Conservation (phyloP, 1,140 invertebrate genomes). For the Neodiprion virginianus region DNA sequence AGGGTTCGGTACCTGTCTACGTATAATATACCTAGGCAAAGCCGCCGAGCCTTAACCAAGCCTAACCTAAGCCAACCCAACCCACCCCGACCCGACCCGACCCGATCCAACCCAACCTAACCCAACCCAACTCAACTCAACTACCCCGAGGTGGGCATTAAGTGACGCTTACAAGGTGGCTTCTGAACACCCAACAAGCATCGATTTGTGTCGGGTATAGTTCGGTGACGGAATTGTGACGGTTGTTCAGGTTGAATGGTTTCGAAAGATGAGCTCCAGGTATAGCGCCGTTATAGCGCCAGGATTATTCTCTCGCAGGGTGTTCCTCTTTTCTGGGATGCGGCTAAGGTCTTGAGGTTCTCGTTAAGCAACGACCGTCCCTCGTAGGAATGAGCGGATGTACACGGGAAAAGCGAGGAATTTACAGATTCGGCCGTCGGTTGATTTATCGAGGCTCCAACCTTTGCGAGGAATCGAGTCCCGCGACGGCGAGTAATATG, state of each 20-base stretch:
- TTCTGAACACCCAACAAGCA: conserved; percentile 7
- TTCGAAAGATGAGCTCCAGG: not conserved
- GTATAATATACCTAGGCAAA: too few relatives aligned
- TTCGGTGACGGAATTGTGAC: not conserved
- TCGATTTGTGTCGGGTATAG: conserved; percentile 7
- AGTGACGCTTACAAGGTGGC: conserved; percentile 2
- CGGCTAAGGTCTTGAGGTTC: not conserved
- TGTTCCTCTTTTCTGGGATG: not conserved
- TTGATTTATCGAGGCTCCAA: too few relatives aligned
- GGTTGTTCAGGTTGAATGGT: not conserved
- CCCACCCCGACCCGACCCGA: too few relatives aligned
- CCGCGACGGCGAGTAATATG: too few relatives aligned
- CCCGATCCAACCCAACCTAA: too few relatives aligned
- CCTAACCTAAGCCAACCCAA: too few relatives aligned
- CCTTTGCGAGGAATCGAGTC: not conserved
- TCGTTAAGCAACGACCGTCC: not conserved
- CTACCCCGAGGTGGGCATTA: not conserved
- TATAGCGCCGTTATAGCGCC: not conserved
- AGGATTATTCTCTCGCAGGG: not conserved
- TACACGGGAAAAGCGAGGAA: too few relatives aligned
- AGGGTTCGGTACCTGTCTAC: too few relatives aligned
- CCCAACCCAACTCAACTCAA: not conserved
- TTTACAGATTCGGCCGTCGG: too few relatives aligned
- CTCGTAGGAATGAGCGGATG: not conserved
- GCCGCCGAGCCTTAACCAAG: too few relatives aligned